Conservation (phyloP, 1,140 invertebrate species). For the Hylaeus volcanicus region DNA sequence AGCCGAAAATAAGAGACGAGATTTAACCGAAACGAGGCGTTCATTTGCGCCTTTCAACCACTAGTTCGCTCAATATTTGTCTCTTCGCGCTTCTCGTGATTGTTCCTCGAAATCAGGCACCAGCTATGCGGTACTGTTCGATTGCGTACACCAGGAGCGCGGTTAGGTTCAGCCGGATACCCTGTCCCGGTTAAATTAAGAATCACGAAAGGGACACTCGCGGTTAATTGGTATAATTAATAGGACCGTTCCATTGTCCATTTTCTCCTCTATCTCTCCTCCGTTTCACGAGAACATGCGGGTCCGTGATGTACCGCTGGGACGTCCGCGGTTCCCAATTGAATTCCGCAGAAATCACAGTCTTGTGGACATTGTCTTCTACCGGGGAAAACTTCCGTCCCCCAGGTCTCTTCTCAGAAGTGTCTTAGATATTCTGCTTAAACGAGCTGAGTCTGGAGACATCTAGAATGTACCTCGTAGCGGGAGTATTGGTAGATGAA, state of each 20-base stretch:
- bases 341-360: conserved; percentile 41
- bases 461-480: conserved; percentile 11
- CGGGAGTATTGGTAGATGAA: neutral
- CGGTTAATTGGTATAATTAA: conserved; percentile 67
- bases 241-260: conserved; percentile 57
- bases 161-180: neutral
- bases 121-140: conserved; percentile 1
- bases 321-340: conserved; percentile 50
- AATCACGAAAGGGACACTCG: conserved; percentile 53
- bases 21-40: neutral
- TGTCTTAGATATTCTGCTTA: conserved; percentile 27
- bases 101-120: neutral
- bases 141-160: neutral
- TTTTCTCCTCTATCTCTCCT: conserved; percentile 29
- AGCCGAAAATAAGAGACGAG: neutral
- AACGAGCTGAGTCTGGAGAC: conserved; percentile 14
- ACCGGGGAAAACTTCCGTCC: conserved; percentile 3
- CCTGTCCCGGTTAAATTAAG: conserved; percentile 54
- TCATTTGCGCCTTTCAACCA: neutral
- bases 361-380: conserved; percentile 38
- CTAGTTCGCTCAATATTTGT: neutral
- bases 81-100: neutral
- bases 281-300: conserved; percentile 53
- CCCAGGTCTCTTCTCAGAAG: conserved; percentile 5
- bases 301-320: conserved; percentile 13